phyloP scores from a whole-genome alignment of 2,113 vertebrate genomes.

The Mixornis gularis region DNA sequence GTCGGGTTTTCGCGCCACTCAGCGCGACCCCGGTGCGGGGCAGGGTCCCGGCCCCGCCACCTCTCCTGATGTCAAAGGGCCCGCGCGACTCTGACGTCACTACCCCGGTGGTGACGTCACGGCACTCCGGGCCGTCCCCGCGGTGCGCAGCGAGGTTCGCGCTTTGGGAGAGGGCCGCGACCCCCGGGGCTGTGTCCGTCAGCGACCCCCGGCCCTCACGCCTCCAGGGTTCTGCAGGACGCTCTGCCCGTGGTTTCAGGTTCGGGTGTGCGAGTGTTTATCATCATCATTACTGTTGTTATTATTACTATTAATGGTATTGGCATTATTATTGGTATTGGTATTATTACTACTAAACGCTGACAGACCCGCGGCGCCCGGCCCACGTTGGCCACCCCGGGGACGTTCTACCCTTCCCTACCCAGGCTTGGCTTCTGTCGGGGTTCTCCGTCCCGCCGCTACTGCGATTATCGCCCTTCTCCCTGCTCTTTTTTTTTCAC shows the following conservation, averaged over 20 bases:
- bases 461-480: not conserved
- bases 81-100: not conserved
- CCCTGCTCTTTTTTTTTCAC: not conserved
- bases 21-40: no score
- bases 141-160: not conserved
- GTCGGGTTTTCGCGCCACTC: not conserved
- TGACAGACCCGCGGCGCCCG: not conserved
- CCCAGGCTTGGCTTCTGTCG: not conserved
- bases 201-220: not conserved
- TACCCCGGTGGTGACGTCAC: not conserved
- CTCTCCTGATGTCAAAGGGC: not conserved
- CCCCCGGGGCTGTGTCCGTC: not conserved
- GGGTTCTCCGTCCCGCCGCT: not conserved
- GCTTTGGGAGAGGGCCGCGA: not conserved
- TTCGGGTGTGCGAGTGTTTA: not conserved
- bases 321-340: no score
- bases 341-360: rapidly evolving
- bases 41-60: not conserved
- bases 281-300: rapidly evolving
- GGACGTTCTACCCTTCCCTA: not conserved
- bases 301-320: no score
- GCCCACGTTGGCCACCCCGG: not conserved
- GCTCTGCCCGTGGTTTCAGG: not conserved
- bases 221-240: not conserved
- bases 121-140: not conserved